A percentile compares a stretch with the other conserved stretches of the same genome.
These are phyloP conservation scores for Drosophila diplacantha DNA, from an alignment of 2,888 invertebrate species.

Conservation along the genomic window DNA sequence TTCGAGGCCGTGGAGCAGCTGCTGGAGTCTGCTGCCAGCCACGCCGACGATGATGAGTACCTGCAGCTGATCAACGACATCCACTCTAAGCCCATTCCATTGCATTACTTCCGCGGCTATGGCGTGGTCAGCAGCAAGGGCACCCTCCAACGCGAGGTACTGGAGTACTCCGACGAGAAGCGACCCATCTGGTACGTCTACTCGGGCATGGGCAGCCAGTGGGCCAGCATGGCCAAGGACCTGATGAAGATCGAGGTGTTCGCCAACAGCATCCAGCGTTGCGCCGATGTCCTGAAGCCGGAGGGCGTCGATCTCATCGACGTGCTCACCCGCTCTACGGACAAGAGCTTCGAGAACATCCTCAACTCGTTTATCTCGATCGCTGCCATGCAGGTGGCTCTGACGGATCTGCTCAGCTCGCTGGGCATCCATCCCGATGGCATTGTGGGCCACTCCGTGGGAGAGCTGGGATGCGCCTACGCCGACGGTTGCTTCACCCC, in stretches of 20 bases:
- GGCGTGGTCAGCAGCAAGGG: constrained; percentile 82
- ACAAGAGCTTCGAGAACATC: constrained; percentile 89
- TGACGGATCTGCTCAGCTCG: constrained; percentile 90
- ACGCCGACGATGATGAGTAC: constrained; percentile 85
- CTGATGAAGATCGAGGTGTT: constrained; percentile 91
- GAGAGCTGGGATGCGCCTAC: constrained; percentile 90
- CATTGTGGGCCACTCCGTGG: constrained; percentile 93
- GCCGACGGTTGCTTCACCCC: constrained; percentile 96
- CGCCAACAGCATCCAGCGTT: constrained; percentile 86
- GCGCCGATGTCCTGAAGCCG: constrained; percentile 86
- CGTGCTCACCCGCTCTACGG: constrained; percentile 86
- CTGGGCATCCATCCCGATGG: constrained; percentile 92
- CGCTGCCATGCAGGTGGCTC: constrained; percentile 96
- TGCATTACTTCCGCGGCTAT: constrained; percentile 91
- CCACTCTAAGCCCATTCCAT: constrained; percentile 83
- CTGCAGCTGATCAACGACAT: constrained; percentile 87
- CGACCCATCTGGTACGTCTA: constrained; percentile 96
- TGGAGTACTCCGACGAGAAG: constrained; percentile 80
- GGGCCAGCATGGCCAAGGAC: constrained; percentile 95
- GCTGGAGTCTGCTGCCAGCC: constrained; percentile 81
- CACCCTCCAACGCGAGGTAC: constrained; percentile 79
- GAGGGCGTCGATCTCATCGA: constrained; percentile 90
- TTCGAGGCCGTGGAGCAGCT: constrained; percentile 85
- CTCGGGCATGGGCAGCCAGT: constrained; percentile 99
- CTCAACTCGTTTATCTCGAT: constrained; percentile 95